Conservation (phyloP, 1,140 invertebrate species). For the Drosophila saltans region DNA sequence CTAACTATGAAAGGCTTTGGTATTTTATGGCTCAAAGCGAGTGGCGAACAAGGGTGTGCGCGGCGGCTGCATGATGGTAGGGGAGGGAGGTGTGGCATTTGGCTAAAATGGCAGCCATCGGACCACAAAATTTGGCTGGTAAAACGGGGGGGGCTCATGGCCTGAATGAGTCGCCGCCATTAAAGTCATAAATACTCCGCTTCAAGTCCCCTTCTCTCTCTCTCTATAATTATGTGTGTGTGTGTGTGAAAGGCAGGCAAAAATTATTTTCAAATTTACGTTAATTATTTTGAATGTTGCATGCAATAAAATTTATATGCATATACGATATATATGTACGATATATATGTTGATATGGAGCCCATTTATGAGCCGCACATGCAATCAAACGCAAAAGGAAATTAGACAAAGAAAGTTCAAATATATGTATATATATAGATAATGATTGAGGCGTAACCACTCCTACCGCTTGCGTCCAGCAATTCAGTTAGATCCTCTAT, state of each 20-base stretch:
- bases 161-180: slow-evolving; percentile 67
- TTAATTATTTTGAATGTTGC: slow-evolving; percentile 77
- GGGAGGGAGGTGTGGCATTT: slow-evolving; percentile 19
- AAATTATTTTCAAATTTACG: slow-evolving; percentile 79
- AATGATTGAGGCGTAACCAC: slow-evolving; percentile 26
- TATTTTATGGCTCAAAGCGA: slow-evolving; percentile 48
- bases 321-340: slow-evolving; percentile 41
- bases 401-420: slow-evolving; percentile 20
- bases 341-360: slow-evolving; percentile 35
- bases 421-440: slow-evolving; percentile 19
- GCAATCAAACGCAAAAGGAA: slow-evolving; percentile 40
- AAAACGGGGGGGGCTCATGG: slow-evolving; percentile 30
- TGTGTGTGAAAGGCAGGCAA: slow-evolving; percentile 44
- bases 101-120: slow-evolving; percentile 64
- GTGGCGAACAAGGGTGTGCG: not conserved
- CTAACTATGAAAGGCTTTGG: not conserved
- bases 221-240: not conserved
- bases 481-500: slow-evolving; percentile 75
- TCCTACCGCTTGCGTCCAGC: slow-evolving; percentile 79
- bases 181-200: slow-evolving; percentile 71
- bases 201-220: not conserved
- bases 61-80: not conserved
- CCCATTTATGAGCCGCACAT: slow-evolving; percentile 54
- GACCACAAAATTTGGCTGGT: slow-evolving; percentile 31
- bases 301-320: slow-evolving; percentile 76